Percentiles rank a stretch among this genome's conserved stretches.
phyloP scores from a whole-genome alignment of 2,113 vertebrate species.

The Pheucticus melanocephalus region DNA sequence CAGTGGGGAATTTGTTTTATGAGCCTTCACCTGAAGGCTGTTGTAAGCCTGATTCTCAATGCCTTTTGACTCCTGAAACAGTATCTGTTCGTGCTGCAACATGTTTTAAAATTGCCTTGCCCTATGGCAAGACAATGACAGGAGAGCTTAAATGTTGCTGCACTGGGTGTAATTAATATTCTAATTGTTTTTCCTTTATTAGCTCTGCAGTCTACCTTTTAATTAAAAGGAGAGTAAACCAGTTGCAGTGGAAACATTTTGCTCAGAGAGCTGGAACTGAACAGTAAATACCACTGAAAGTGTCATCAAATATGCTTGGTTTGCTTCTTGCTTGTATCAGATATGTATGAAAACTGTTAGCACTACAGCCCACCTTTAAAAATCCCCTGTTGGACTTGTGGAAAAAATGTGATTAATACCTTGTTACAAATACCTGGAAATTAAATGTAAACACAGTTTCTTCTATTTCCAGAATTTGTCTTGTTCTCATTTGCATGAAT shows the following conservation, averaged over 20 bases:
- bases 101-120: neutral
- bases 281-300: neutral
- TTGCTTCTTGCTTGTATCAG: neutral
- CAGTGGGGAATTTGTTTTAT: neutral
- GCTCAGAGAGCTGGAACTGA: neutral
- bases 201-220: neutral
- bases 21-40: neutral
- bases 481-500: neutral
- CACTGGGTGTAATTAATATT: neutral
- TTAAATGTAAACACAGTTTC: neutral
- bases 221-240: neutral
- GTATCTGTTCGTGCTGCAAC: neutral
- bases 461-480: neutral
- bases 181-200: constrained; percentile 25
- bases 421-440: neutral
- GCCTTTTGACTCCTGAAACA: neutral
- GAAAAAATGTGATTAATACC: neutral
- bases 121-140: neutral
- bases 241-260: neutral
- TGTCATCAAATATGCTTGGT: neutral
- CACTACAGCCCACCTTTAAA: neutral
- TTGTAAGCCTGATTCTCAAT: neutral
- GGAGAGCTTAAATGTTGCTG: neutral
- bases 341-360: neutral
- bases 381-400: neutral